Evolutionary conservation across 2,113 vertebrate species (phyloP), one percentile per base, ranked within the genome.

Genomic region (Mormoops blainvillei): DNA sequence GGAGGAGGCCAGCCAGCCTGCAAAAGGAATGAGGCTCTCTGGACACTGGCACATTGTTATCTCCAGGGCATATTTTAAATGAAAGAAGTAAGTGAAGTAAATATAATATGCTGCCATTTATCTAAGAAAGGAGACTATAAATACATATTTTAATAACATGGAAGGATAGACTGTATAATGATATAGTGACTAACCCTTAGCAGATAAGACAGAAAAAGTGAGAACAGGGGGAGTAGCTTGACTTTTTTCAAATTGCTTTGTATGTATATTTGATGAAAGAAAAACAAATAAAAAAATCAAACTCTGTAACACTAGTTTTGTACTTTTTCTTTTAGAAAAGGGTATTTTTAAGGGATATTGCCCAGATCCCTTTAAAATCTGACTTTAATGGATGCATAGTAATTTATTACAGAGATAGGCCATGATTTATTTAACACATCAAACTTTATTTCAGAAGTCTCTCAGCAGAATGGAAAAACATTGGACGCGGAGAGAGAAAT

Each of bases 1-100:
- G 3, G 22, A 12, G 0, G 71, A 24, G 31, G 9, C 1, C 14
- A 12, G 5, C 11, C 11, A 41, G 54, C 7, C 50, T 70, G 11
- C 18, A 2, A 14, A 68, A 70, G 45, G 9, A 16, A 4, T 4
- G 16, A 43, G 41, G 22, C 19, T 9, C 65, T 65, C 9, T 18
- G n/a, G 5, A 26, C 16, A 0, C 12, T 33, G n/a, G 41, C 33
- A 28, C 22, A 26, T 16, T 13, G 2, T 36, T n/a, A 28, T 22
- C 11, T 54, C 13, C 33, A 41, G 45, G 48, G 15, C 7, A 6
- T 3, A 20, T 15, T 36, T 1, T 36, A 22, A 78, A 31, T 16
- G n/a, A 28, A 33, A 77, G 43, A 52, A 61, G 50, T 56, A 78
- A 33, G 31, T 19, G 56, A 48, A 45, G n/a, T 43, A 67, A 41